These are phyloP conservation scores for Taxidea taxus DNA, from an alignment of 2,113 vertebrate species.

Conservation along the genomic window DNA sequence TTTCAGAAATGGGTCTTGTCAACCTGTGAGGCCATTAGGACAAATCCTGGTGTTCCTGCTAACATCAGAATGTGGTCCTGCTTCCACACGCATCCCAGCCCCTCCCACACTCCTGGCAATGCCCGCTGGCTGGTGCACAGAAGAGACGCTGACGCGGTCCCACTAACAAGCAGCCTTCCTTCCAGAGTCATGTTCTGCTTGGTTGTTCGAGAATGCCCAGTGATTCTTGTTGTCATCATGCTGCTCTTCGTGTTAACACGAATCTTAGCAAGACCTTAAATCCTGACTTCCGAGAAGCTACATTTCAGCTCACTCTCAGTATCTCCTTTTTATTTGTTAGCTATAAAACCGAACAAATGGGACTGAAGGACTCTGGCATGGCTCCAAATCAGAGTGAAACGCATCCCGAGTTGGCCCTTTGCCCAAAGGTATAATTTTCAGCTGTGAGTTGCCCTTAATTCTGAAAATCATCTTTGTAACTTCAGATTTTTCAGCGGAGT, in stretches of 20 bases:
- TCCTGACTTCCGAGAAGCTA: constrained; percentile 73
- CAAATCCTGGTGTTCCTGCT: not conserved
- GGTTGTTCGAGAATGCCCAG: not conserved
- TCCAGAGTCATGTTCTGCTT: not conserved
- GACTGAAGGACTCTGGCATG: constrained; percentile 77
- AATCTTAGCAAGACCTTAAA: constrained; percentile 81
- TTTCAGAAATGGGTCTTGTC: constrained; percentile 39
- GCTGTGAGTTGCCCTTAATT: constrained; percentile 84
- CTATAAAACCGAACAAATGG: constrained; percentile 84
- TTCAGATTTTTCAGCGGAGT: constrained; percentile 59
- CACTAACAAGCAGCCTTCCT: not conserved
- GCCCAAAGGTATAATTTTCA: constrained; percentile 86
- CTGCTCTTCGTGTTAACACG: constrained; percentile 60
- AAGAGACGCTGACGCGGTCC: fast-evolving
- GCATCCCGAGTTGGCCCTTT: constrained; percentile 81
- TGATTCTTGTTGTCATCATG: constrained; percentile 10
- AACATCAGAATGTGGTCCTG: not conserved
- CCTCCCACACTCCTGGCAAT: not conserved
- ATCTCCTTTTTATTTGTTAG: constrained; percentile 76
- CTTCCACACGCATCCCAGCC: not conserved
- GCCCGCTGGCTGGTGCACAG: fast-evolving
- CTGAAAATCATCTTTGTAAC: constrained; percentile 81
- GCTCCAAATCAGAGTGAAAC: constrained; percentile 80
- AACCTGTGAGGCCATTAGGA: not conserved
- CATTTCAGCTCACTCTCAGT: constrained; percentile 60